Evolutionary conservation across 2,797 vertebrate species (phyloP), one percentile per base, ranked within the genome.

Genomic region (Neosalanx taihuensis): DNA sequence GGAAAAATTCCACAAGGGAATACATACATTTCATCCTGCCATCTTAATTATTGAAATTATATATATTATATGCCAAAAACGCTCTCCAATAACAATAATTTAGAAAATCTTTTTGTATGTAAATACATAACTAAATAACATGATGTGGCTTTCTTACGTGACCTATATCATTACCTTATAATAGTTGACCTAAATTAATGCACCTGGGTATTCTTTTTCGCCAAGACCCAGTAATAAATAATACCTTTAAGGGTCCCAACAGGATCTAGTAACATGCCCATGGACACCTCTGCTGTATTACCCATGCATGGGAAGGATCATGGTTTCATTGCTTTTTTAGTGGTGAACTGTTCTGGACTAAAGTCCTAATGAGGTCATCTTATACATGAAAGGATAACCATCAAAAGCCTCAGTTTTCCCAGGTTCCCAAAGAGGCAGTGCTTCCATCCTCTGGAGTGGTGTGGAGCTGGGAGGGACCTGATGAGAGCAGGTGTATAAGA

Each of bases 401-500:
- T 37, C 30, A 62, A 67, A 26, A 67, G 72, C 15, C 67, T 67
- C 37, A 65, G 53, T 66, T 72, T 62, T 60, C 35, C 31, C 60
- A 61, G 31, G 7, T 30, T 57, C 56, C 69, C 75, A 76, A 76
- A 72, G 17, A 64, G 29, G 56, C 60, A 66, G 53, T 41, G n/a
- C 53, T 51, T 31, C 61, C 35, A 3, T 67, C 33, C 53, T 33
- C 58, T n/a, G 49, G 71, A 72, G 67, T 76, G 6, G 30, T 15
- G 13, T 29, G 51, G 67, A 30, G 61, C 35, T 35, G 69, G 66
- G 71, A 67, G 56, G 53, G 68, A 37, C 59, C 58, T 58, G 49
- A 20, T 26, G 33, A 57, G 30, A 46, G 15, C 31, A 77, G 58
- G 72, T 53, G 69, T 74, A 74, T 77, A 77, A 70, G 64, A 74